Conservation (phyloP, 2,888 invertebrate genomes). For the Acrobasis consociella region DNA sequence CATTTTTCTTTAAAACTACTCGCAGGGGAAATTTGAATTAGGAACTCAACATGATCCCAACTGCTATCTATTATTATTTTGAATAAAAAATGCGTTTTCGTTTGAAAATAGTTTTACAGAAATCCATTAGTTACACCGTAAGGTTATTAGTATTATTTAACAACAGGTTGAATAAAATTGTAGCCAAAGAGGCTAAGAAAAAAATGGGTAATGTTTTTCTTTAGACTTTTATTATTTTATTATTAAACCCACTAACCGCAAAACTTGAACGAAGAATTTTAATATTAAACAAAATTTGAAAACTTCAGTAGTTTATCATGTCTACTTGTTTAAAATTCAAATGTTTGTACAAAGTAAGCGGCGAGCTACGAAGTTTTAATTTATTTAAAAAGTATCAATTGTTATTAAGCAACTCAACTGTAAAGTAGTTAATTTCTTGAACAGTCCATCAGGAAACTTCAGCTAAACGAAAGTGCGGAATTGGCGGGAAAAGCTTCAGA, state of each 20-base stretch:
- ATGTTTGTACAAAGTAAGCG: background rate
- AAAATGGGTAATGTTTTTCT: too few species aligned
- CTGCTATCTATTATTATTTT: too few species aligned
- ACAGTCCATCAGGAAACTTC: slow-evolving; percentile 3
- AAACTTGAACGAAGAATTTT: slow-evolving; percentile 7
- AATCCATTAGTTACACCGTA: too few species aligned
- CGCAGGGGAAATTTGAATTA: too few species aligned
- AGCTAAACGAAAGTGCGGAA: background rate
- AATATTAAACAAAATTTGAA: background rate
- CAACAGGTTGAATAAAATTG: too few species aligned
- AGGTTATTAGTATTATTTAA: too few species aligned
- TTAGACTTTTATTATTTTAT: too few species aligned
- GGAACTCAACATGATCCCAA: too few species aligned
- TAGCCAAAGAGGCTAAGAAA: too few species aligned
- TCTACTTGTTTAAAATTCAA: slow-evolving; percentile 3
- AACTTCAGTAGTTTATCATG: slow-evolving; percentile 3
- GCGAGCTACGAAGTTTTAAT: background rate
- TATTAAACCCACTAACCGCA: background rate
- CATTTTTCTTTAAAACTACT: too few species aligned
- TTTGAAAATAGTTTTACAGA: too few species aligned
- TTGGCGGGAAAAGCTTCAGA: background rate
- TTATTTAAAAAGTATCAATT: background rate
- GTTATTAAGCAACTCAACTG: background rate
- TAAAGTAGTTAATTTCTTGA: background rate
- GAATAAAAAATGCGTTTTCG: too few species aligned